Evolutionary conservation across 1,140 invertebrate genomes (phyloP).

Genomic region (Macrostomum lignano): DNA sequence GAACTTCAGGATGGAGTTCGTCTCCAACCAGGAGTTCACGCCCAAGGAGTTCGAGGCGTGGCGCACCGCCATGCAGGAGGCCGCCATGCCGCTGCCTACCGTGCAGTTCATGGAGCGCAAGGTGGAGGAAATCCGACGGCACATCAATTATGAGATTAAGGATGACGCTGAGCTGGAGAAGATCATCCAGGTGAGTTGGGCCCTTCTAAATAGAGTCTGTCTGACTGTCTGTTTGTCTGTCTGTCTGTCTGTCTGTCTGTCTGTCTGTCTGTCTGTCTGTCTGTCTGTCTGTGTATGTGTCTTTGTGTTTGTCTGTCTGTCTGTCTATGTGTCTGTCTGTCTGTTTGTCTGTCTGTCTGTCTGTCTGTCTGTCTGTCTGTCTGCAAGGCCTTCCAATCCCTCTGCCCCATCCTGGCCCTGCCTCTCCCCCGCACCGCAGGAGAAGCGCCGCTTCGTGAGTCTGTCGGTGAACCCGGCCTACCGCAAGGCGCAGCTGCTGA

Average conservation of each 20-base stretch:
- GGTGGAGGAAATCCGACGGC: conserved; percentile 55
- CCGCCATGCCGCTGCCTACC: conserved; percentile 48
- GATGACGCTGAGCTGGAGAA: conserved; percentile 33
- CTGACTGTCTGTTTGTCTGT: no score
- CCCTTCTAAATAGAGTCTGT: no score
- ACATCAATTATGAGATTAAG: conserved; percentile 58
- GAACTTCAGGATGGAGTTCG: conserved; percentile 73
- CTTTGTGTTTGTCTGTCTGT: no score
- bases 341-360: no score
- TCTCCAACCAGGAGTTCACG: conserved; percentile 82
- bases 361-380: no score
- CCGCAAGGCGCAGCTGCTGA: conserved; percentile 5
- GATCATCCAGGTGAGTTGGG: not conserved
- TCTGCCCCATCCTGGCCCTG: no score
- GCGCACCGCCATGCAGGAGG: conserved; percentile 47
- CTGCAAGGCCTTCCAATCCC: no score
- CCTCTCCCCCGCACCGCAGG: no score
- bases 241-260: no score
- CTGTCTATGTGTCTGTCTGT: no score
- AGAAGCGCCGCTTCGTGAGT: not conserved
- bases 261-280: no score
- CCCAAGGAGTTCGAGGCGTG: conserved; percentile 74
- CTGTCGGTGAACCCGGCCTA: not conserved
- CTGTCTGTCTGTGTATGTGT: no score
- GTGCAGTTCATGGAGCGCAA: conserved; percentile 55